Percentiles rank a stretch among this genome's conserved stretches.
These are phyloP conservation scores for Osmoderma eremita DNA, from an alignment of 2,888 invertebrate species.

Conservation along the genomic window DNA sequence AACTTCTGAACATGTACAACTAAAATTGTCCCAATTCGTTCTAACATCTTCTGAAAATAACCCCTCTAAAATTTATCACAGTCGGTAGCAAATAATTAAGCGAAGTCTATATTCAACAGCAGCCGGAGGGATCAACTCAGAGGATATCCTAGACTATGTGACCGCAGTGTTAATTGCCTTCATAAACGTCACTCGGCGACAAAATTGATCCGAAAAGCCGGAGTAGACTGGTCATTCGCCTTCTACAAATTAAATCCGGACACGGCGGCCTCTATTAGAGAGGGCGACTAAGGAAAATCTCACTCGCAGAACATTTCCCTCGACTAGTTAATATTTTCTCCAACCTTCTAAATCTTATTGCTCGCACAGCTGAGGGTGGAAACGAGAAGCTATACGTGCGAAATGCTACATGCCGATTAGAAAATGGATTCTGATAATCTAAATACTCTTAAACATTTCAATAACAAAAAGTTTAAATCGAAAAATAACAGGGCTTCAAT, in stretches of 20 bases:
- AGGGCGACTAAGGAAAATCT: conserved; percentile 4
- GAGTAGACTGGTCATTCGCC: conserved; percentile 13
- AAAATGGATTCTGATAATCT: too few species aligned
- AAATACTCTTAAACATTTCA: too few species aligned
- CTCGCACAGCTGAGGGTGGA: too few species aligned
- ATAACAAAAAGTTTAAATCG: too few species aligned
- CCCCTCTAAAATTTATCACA: neutral
- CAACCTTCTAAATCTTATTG: too few species aligned
- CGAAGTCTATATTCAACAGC: conserved; percentile 20
- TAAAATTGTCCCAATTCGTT: too few species aligned
- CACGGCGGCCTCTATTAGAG: conserved; percentile 26
- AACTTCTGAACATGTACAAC: too few species aligned
- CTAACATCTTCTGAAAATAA: too few species aligned
- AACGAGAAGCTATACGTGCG: too few species aligned
- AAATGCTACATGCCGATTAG: too few species aligned
- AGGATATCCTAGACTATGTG: conserved; percentile 36
- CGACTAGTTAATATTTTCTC: too few species aligned
- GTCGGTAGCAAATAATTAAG: conserved; percentile 24
- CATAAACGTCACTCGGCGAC: conserved; percentile 37
- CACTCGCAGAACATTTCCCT: neutral
- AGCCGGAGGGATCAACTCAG: conserved; percentile 21
- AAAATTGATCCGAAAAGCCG: conserved; percentile 35
- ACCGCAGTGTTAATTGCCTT: conserved; percentile 38
- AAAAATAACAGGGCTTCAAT: too few species aligned
- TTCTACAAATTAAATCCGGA: conserved; percentile 35